Conservation (phyloP, 2,888 invertebrate species). For the Leptinotarsa juncta region DNA sequence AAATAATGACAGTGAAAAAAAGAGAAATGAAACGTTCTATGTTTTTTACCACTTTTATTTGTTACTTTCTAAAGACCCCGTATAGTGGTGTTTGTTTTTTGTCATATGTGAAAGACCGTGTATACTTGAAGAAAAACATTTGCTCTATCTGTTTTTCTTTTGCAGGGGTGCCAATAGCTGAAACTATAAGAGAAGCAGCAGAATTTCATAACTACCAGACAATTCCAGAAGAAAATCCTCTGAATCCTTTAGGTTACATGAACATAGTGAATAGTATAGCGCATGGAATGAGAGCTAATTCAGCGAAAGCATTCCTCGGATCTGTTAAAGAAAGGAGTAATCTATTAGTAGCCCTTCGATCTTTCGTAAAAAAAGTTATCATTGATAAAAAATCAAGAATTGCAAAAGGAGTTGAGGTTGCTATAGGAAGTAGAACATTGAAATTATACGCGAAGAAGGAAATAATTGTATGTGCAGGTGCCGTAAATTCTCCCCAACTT, state of each 20-base stretch:
- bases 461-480: constrained; percentile 75
- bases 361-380: constrained; percentile 69
- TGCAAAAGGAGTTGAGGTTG: constrained; percentile 66
- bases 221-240: constrained; percentile 49
- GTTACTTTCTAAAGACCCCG: too few relatives aligned
- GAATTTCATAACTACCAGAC: constrained; percentile 64
- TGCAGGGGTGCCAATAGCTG: constrained; percentile 54
- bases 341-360: constrained; percentile 70
- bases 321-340: constrained; percentile 68
- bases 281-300: constrained; percentile 64
- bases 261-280: constrained; percentile 55
- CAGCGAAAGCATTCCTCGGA: constrained; percentile 80
- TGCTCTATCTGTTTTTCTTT: too few relatives aligned
- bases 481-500: constrained; percentile 76
- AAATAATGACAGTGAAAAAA: too few relatives aligned
- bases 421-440: constrained; percentile 56
- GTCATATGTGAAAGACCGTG: too few relatives aligned
- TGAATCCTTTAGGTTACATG: constrained; percentile 55
- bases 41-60: too few relatives aligned
- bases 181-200: constrained; percentile 59
- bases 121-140: too few relatives aligned
- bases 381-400: constrained; percentile 65
- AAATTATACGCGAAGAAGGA: constrained; percentile 68
- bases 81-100: too few relatives aligned
- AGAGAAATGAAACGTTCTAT: too few relatives aligned